Evolutionary conservation across 92 coral and sea anemone species (phyloP), one percentile per base, ranked within the genome.

Genomic region (Paramuricea clavata): DNA sequence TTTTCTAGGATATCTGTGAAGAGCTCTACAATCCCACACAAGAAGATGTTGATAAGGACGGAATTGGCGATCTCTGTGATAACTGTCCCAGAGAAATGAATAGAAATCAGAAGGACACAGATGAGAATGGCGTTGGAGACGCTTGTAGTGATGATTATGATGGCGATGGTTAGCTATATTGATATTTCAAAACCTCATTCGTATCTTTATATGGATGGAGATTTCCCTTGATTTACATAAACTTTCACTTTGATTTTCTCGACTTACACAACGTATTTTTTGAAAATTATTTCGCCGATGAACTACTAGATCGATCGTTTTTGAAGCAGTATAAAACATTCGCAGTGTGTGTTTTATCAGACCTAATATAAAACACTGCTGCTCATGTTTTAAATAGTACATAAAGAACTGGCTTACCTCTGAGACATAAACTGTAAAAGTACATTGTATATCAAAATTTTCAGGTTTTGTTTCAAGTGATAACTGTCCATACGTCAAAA

Each of bases 401-500:
- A n/a, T n/a, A 3, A 36, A 36, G 8, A 6, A 28, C 54, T 39
- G 79, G 28, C 32, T 35, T 16, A 47, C 52, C 31, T 57, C 28
- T 42, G 10, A 17, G 5, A 23, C 25, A 13, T 7, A 21, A 12
- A 6, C 41, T 65, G 17, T 65, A 26, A 49, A 25, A 25, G 64
- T 49, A 16, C 2, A 12, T 22, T 5, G 13, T 36, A 5, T 17
- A 23, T 12, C 8, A 11, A 21, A 22, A 17, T 31, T 35, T 21
- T 0, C 19, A 78, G 83, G 83, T 0, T 33, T 12, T 23, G 61
- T 25, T 12, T 16, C 69, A 36, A 78, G 69, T 36, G 83, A 96
- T 57, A 96, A 94, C 78, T 96, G 99, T 74, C 98, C 98, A 12
- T 76, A 89, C 50, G 95, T 94, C 35, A 83, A 91, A 27, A 96